A percentile compares a stretch with the other conserved stretches of the same genome.
phyloP scores from a whole-genome alignment of 2,113 vertebrate species.

The Mustela nigripes region DNA sequence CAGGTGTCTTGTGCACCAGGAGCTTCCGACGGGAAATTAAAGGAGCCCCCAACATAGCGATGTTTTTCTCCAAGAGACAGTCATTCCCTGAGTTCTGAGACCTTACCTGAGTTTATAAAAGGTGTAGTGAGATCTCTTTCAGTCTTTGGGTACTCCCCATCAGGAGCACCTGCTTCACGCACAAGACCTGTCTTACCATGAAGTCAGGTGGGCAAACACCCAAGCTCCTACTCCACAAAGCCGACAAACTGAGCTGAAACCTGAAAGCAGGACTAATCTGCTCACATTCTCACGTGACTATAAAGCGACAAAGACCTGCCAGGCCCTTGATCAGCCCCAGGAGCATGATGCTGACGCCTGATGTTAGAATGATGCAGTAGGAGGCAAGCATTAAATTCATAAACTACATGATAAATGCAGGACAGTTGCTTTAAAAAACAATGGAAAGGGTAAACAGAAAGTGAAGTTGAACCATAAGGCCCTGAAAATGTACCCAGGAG shows the following conservation, averaged over 20 bases:
- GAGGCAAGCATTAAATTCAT: neutral
- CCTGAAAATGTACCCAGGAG: neutral
- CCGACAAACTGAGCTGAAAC: neutral
- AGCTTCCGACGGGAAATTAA: too few species aligned
- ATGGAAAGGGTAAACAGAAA: neutral
- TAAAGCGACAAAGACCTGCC: neutral
- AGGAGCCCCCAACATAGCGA: neutral
- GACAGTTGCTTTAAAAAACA: neutral
- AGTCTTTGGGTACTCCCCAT: accelerated
- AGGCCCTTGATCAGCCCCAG: neutral
- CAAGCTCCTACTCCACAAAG: neutral
- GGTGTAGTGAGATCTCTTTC: neutral
- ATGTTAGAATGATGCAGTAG: neutral
- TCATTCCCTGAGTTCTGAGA: neutral
- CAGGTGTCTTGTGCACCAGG: accelerated
- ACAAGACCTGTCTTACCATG: neutral
- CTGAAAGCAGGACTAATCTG: neutral
- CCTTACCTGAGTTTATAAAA: neutral
- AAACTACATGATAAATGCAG: neutral
- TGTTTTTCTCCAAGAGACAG: neutral
- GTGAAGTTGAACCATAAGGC: neutral
- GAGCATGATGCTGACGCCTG: neutral
- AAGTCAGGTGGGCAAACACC: neutral
- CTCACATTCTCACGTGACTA: neutral
- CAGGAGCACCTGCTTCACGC: accelerated